Evolutionary conservation across 2,888 invertebrate genomes (phyloP).

Genomic region (Ennomos erosarius): DNA sequence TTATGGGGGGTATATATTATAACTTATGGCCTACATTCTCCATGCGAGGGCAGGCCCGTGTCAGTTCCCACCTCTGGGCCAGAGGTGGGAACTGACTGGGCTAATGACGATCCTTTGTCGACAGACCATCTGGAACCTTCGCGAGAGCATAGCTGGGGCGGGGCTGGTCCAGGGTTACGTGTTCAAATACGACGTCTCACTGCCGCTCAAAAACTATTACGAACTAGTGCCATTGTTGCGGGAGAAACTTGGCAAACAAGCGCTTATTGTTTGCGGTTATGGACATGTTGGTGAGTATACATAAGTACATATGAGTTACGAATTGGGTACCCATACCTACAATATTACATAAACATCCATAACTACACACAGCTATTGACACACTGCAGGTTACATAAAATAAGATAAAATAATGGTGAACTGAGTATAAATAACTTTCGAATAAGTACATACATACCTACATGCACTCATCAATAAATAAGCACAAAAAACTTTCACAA

Average conservation of each 20-base stretch:
- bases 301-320: neutral
- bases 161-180: conserved; percentile 93
- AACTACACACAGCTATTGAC: too few species aligned
- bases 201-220: conserved; percentile 94
- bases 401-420: too few species aligned
- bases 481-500: too few species aligned
- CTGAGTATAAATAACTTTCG: too few species aligned
- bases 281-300: conserved; percentile 94
- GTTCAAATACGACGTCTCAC: conserved; percentile 97
- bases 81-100: neutral
- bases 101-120: neutral
- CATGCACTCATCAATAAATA: too few species aligned
- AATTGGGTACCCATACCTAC: too few species aligned
- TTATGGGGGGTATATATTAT: too few species aligned
- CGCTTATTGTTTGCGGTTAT: conserved; percentile 91
- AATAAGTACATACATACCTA: too few species aligned
- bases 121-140: conserved; percentile 92
- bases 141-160: conserved; percentile 94
- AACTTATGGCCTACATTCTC: neutral
- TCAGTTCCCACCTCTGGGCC: too few species aligned
- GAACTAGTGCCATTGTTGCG: conserved; percentile 90
- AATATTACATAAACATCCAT: too few species aligned
- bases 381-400: too few species aligned
- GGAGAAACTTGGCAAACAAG: conserved; percentile 86
- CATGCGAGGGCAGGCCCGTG: neutral